Evolutionary conservation across 2,113 vertebrate genomes (phyloP), one percentile per base, ranked within the genome.

Genomic region (Toxotes chatareus): DNA sequence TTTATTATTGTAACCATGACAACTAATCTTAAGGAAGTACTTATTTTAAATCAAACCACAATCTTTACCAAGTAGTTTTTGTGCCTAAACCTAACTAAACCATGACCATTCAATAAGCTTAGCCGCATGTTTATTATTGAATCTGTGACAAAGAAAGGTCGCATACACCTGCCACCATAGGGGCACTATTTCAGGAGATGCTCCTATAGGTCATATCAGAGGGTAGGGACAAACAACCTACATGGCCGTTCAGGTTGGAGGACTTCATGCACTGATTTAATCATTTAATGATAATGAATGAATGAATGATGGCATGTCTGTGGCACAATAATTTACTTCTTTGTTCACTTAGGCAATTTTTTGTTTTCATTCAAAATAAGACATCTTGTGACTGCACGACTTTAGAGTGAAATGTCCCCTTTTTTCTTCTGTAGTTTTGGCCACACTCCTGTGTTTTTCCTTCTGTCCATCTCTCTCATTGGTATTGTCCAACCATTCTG

Each of bases 401-500:
- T 73, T 73, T 21, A 56, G 27, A 73, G 51, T 36, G 40, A 83
- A 76, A 73, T 40, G 64, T 67, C 12, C 5, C 14, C 16, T 66
- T 82, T 84, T 84, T 71, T 57, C 21, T 69, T 34, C 49, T 60
- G 23, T 65, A 32, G 32, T 77, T 59, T 80, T 83, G 86, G 80
- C 87, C 38, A 42, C n/a, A 51, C 32, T 53, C 31, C 63, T 60
- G 38, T 85, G 60, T 66, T 61, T 80, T 80, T 82, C 64, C 44
- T 77, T 84, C 78, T 77, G 74, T 89, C 80, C 73, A 21, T 86
- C 82, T 53, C 76, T 75, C 63, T 86, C 74, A 16, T 57, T 87
- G 78, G 74, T 84, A 82, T 86, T 90, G 90, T 89, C 86, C 85
- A 76, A 76, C 79, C 70, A 49, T 87, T 92, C 90, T 76, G 89